A percentile compares a stretch with the other conserved stretches of the same genome.
phyloP scores from a whole-genome alignment of 2,113 vertebrate species.

The Toxotes jaculatrix region DNA sequence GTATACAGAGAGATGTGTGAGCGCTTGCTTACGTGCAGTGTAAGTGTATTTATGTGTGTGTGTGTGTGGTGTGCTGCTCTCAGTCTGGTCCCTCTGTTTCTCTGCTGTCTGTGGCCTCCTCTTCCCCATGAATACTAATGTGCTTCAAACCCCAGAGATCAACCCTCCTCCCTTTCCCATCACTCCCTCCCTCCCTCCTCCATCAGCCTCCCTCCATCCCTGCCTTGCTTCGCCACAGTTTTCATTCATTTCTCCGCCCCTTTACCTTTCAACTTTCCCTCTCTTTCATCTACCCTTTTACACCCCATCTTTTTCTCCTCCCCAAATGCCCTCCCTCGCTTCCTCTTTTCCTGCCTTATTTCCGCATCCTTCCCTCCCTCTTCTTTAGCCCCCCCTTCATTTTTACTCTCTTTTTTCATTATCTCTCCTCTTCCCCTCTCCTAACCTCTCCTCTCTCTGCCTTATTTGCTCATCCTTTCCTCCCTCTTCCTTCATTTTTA shows the following conservation, averaged over 20 bases:
- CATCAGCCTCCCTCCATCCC: slow-evolving; percentile 53
- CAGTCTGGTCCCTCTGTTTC: slow-evolving; percentile 82
- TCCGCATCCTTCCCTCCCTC: slow-evolving; percentile 46
- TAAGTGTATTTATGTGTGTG: slow-evolving; percentile 32
- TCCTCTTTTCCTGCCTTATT: slow-evolving; percentile 53
- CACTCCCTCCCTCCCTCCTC: slow-evolving; percentile 41
- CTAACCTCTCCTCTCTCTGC: not conserved
- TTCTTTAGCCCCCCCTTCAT: slow-evolving; percentile 16
- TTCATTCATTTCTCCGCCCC: slow-evolving; percentile 72
- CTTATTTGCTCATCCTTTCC: not conserved
- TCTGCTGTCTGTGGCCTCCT: slow-evolving; percentile 85
- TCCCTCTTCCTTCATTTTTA: slow-evolving; percentile 15
- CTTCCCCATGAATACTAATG: slow-evolving; percentile 86
- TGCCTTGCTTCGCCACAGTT: slow-evolving; percentile 66
- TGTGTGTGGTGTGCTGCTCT: slow-evolving; percentile 71
- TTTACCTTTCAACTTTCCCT: slow-evolving; percentile 79
- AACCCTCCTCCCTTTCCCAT: slow-evolving; percentile 71
- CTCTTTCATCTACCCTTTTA: slow-evolving; percentile 69
- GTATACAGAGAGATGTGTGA: slow-evolving; percentile 34
- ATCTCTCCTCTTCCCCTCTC: slow-evolving; percentile 15
- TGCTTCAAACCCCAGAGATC: slow-evolving; percentile 85
- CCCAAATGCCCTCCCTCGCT: slow-evolving; percentile 52
- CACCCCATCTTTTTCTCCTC: slow-evolving; percentile 68
- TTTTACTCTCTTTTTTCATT: slow-evolving; percentile 47
- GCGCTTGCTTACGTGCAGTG: slow-evolving; percentile 25